Percentiles rank a stretch among this genome's conserved stretches.
phyloP scores from a whole-genome alignment of 2,113 vertebrate species.

The Excalfactoria chinensis region DNA sequence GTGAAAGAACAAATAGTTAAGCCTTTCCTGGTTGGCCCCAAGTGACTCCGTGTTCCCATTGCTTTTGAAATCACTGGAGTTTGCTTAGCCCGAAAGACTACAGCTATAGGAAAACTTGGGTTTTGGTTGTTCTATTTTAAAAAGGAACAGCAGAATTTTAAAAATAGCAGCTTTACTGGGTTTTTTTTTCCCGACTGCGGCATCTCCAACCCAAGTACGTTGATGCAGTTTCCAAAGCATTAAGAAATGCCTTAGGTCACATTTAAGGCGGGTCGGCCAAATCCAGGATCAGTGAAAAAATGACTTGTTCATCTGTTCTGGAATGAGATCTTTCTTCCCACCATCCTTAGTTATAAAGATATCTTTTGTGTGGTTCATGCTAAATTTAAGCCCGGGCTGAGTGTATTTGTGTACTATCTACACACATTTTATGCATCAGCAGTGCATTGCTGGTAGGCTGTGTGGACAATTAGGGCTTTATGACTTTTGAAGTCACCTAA shows the following conservation, averaged over 20 bases:
- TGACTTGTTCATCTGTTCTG: constrained; percentile 52
- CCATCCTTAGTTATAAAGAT: constrained; percentile 60
- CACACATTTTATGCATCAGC: neutral
- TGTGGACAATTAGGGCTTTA: constrained; percentile 1
- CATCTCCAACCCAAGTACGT: constrained; percentile 55
- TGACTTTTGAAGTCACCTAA: neutral
- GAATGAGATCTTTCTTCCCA: constrained; percentile 60
- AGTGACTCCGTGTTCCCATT: constrained; percentile 56
- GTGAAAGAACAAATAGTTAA: constrained; percentile 17
- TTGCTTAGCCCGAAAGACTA: constrained; percentile 57
- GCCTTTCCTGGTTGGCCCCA: constrained; percentile 15
- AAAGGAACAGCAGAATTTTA: constrained; percentile 58
- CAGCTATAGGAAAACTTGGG: constrained; percentile 51
- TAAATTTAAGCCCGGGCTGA: constrained; percentile 50
- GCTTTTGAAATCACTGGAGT: constrained; percentile 55
- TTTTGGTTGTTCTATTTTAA: constrained; percentile 56
- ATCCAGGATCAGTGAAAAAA: constrained; percentile 64
- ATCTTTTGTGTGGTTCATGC: constrained; percentile 48
- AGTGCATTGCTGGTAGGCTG: neutral
- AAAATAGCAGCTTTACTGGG: constrained; percentile 43
- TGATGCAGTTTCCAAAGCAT: constrained; percentile 72
- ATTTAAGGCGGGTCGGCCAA: constrained; percentile 68
- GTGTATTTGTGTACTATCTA: constrained; percentile 32
- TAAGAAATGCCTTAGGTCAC: constrained; percentile 68
- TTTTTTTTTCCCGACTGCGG: constrained; percentile 1